Conservation (phyloP, 1,140 invertebrate species). For the Carposina sasakii region DNA sequence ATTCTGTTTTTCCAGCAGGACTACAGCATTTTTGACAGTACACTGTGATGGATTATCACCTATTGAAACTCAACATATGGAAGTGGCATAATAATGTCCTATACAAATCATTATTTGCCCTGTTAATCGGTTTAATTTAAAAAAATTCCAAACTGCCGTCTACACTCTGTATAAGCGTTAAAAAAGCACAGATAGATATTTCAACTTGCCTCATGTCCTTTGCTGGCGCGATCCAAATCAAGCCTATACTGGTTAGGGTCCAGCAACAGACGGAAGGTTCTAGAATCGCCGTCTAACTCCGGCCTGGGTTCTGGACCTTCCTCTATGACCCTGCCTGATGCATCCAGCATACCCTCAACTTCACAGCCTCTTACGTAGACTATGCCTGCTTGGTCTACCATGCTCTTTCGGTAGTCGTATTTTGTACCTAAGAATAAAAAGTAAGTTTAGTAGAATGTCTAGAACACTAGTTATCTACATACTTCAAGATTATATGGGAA, state of each 20-base stretch:
- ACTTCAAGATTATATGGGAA: no score
- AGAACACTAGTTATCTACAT: not conserved
- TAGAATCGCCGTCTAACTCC: conserved; percentile 86
- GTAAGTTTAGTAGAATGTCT: not conserved
- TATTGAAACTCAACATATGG: no score
- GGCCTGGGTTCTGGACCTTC: conserved; percentile 95
- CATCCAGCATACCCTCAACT: conserved; percentile 98
- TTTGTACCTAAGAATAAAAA: conserved; percentile 76
- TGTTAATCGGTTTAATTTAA: no score
- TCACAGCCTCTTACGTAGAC: conserved; percentile 97
- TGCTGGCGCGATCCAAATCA: conserved; percentile 89
- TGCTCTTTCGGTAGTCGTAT: conserved; percentile 86
- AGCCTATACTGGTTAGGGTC: conserved; percentile 97
- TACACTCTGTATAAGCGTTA: no score
- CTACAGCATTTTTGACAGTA: no score
- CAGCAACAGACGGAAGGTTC: conserved; percentile 95
- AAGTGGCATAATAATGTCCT: no score
- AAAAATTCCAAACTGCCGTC: no score
- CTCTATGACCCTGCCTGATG: conserved; percentile 96
- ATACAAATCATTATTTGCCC: no score
- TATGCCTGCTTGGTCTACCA: conserved; percentile 93
- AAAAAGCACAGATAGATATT: no score
- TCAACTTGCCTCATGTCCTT: conserved; percentile 79
- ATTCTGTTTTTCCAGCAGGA: no score
- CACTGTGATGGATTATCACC: no score